Evolutionary conservation across 1,140 invertebrate genomes (phyloP).

Genomic region (Apis florea): DNA sequence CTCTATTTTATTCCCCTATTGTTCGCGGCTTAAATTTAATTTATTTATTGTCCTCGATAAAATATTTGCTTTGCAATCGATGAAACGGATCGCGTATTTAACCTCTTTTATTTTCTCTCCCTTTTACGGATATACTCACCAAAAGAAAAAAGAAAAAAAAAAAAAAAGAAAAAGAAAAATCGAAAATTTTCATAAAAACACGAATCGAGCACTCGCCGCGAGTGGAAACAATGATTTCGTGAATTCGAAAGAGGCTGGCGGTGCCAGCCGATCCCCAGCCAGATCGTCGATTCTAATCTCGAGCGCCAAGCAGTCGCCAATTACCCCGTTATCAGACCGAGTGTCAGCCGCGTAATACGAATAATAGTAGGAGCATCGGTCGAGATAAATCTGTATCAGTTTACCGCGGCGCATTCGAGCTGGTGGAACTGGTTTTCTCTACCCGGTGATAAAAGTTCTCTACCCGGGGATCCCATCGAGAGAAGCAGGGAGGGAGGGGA

Average conservation of each 20-base stretch:
- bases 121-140: too few relatives aligned
- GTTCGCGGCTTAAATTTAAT: background rate
- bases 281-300: conserved; percentile 25
- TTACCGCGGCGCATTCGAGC: conserved; percentile 26
- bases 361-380: conserved; percentile 37
- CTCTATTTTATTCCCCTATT: conserved; percentile 24
- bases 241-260: background rate
- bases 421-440: conserved; percentile 26
- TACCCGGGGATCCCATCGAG: background rate
- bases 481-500: too few relatives aligned
- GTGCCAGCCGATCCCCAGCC: background rate
- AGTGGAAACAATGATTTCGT: background rate
- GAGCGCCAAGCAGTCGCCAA: conserved; percentile 25
- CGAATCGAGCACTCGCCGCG: too few relatives aligned
- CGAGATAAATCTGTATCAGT: conserved; percentile 46
- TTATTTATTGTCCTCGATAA: background rate
- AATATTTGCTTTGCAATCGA: background rate
- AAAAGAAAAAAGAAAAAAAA: too few relatives aligned
- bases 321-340: conserved; percentile 43
- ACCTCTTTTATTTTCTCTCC: too few relatives aligned
- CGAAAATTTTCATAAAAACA: too few relatives aligned
- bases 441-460: background rate
- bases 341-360: conserved; percentile 41
- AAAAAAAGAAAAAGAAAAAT: too few relatives aligned
- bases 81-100: background rate